These are phyloP conservation scores for Theonella swinhoei DNA, from an alignment of 37 sponge, comb jelly and placozoan species.

Conservation along the genomic window DNA sequence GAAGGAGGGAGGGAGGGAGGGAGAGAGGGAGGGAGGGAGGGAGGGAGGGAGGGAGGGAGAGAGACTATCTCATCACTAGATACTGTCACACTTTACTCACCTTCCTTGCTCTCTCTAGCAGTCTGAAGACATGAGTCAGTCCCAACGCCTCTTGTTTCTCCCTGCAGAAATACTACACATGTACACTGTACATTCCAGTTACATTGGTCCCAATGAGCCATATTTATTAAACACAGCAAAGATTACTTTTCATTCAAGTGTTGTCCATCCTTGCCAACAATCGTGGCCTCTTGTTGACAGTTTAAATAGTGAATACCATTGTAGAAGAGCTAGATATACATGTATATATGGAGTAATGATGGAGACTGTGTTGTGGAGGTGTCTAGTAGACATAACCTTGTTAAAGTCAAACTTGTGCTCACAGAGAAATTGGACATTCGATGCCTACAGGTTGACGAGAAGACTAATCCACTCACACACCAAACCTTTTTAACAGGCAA, in stretches of 20 bases:
- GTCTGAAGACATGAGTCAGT: background rate
- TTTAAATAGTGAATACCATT: constrained; percentile 72
- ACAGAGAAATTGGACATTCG: constrained; percentile 61
- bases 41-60: too few species aligned
- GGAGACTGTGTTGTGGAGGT: background rate
- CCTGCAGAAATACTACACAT: background rate
- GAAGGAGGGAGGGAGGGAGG: too few species aligned
- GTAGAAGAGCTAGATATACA: constrained; percentile 39
- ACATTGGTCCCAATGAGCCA: too few species aligned
- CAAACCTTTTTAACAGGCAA: too few species aligned
- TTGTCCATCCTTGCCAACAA: background rate
- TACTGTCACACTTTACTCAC: too few species aligned
- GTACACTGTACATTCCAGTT: background rate
- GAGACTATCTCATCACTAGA: too few species aligned
- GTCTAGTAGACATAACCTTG: constrained; percentile 32
- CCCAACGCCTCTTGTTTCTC: background rate
- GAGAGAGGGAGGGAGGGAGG: too few species aligned
- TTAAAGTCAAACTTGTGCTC: constrained; percentile 71
- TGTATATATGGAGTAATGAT: too few species aligned
- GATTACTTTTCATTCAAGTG: background rate
- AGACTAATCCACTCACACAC: background rate
- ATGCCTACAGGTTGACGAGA: constrained; percentile 41
- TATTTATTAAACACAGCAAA: too few species aligned
- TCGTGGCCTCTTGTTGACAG: constrained; percentile 24
- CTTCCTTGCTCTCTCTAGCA: background rate